A percentile compares a stretch with the other conserved stretches of the same genome.
Evolutionary conservation across 2,113 vertebrate genomes (phyloP).

Genomic region (Forbesichthys agassizii): DNA sequence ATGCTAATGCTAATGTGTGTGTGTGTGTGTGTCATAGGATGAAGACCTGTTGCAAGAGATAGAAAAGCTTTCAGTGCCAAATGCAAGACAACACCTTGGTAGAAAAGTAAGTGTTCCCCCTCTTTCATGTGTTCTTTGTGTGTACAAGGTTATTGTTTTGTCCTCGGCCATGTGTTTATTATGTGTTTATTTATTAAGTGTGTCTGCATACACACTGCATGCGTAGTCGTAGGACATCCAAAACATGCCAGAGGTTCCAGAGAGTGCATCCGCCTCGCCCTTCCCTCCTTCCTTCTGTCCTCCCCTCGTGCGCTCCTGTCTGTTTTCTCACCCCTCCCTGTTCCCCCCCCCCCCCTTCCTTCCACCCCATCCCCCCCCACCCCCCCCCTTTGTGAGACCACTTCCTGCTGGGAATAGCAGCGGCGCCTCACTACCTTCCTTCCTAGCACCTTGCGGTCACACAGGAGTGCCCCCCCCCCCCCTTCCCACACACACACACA

Average conservation of each 20-base stretch:
- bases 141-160: too few relatives aligned
- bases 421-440: conserved; percentile 67
- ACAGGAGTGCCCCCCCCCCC: not conserved
- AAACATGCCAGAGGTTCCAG: not conserved
- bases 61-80: too few relatives aligned
- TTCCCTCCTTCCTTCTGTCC: not conserved
- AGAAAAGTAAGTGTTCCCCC: too few relatives aligned
- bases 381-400: conserved; percentile 53
- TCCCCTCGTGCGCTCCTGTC: not conserved
- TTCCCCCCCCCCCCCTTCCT: conserved; percentile 1
- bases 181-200: too few relatives aligned
- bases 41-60: too few relatives aligned
- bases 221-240: too few relatives aligned
- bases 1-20: not conserved
- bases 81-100: too few relatives aligned
- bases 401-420: conserved; percentile 67
- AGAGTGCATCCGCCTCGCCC: conserved; percentile 5
- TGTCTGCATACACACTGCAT: too few relatives aligned
- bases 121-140: too few relatives aligned
- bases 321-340: not conserved
- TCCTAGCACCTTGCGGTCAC: conserved; percentile 47
- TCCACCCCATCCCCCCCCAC: not conserved
- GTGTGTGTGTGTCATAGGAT: not conserved
- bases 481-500: conserved; percentile 3
- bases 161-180: not conserved